Evolutionary conservation across 2,797 vertebrate genomes (phyloP), one percentile per base, ranked within the genome.

Genomic region (Halcyon smyrnensis): DNA sequence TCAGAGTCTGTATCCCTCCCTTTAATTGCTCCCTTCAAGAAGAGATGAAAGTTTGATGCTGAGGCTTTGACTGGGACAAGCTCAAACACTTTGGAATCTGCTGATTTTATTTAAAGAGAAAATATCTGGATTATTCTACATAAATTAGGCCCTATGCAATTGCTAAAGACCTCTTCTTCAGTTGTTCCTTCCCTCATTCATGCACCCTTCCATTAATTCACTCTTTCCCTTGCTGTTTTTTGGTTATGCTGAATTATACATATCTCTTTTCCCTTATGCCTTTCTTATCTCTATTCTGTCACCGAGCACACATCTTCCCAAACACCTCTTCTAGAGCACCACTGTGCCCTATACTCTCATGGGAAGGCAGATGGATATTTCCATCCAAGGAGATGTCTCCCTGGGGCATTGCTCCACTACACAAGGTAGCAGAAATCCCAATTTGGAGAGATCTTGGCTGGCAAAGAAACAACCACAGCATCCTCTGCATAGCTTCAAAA

Each of bases 11-110:
- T 34, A 92, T 89, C 92, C 94, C 87, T 95, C 93, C 81, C 74
- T 95, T 95, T 97, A 97, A 97, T 95, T 97, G 93, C 96, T 95
- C 95, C 60, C 25, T 71, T 46, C 53, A 96, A 95, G 90, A 87
- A 68, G 0, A 96, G 86, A 97, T 97, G 95, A 95, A 97, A 96
- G 93, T 87, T 95, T 87, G 89, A 95, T 92, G 64, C 78, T 8
- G 25, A 65, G n/a, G 85, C 93, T 95, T 95, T 84, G 92, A 84
- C 94, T 91, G 76, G 60, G 84, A 93, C 60, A 80, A 84, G 76
- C 65, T 87, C 65, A 91, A 96, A 82, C 28, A 71, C 63, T 84
- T 84, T 34, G 68, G 82, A 84, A 39, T 91, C 65, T 80, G 84
- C 87, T 92, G 84, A 82, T 67, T 67, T 68, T 87, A 86, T 89